phyloP scores from a whole-genome alignment of 2,113 vertebrate genomes.

The Ivindomyrus marchei region DNA sequence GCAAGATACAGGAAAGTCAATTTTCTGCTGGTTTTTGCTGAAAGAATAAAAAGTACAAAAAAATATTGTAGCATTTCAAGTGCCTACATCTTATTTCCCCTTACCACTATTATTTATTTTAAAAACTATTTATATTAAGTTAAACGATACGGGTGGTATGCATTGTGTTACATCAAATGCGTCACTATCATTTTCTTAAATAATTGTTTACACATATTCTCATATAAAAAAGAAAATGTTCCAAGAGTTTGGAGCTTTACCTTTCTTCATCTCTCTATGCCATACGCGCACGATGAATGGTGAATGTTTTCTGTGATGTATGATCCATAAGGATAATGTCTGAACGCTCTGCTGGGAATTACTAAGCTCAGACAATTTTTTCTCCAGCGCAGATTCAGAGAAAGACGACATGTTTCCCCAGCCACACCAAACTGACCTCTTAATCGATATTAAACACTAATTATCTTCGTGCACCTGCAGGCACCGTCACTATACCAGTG shows the following conservation, averaged over 20 bases:
- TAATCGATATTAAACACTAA: background rate
- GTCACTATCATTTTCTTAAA: background rate
- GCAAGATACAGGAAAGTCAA: constrained; percentile 94
- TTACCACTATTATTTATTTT: background rate
- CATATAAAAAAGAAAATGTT: background rate
- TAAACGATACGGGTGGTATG: background rate
- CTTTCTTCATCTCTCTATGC: constrained; percentile 92
- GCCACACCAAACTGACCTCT: background rate
- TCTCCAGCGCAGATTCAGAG: constrained; percentile 89
- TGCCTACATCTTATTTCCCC: background rate
- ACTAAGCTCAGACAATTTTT: constrained; percentile 89
- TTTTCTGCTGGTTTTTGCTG: constrained; percentile 88
- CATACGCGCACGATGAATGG: constrained; percentile 83
- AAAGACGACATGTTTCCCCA: constrained; percentile 62
- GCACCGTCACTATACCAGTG: background rate
- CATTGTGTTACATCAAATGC: background rate
- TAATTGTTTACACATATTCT: background rate
- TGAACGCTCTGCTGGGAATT: constrained; percentile 94
- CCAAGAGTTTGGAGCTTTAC: constrained; percentile 44
- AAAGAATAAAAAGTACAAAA: background rate
- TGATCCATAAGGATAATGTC: constrained; percentile 90
- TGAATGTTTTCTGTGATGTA: constrained; percentile 92
- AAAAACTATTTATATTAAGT: background rate
- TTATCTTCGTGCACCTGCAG: background rate
- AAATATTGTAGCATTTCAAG: background rate